A percentile compares a stretch with the other conserved stretches of the same genome.
Conservation (phyloP, 2,113 vertebrate genomes). For the Calyptommatus sinebrachiatus region DNA sequence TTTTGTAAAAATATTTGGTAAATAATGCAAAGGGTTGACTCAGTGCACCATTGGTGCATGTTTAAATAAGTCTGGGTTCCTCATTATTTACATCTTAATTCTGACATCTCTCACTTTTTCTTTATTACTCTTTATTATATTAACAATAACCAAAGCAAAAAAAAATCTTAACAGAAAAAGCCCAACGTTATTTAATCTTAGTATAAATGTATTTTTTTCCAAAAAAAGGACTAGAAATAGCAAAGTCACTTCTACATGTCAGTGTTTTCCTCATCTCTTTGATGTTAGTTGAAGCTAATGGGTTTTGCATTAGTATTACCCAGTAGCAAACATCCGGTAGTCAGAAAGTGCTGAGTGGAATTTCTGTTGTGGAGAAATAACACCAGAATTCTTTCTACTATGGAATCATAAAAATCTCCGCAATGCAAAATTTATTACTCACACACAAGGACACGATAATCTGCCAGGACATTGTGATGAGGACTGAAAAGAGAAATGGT, state of each 20-base stretch:
- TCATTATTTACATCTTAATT: background rate
- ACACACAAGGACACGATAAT: too few relatives aligned
- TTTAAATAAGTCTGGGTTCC: background rate
- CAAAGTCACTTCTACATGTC: background rate
- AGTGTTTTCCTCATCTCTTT: constrained; percentile 19
- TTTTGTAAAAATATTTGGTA: background rate
- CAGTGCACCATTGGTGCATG: background rate
- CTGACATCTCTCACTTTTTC: background rate
- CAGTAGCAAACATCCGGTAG: too few relatives aligned
- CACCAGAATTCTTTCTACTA: too few relatives aligned
- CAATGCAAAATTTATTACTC: too few relatives aligned
- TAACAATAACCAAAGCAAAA: background rate
- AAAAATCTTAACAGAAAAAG: background rate
- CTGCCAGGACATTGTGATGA: too few relatives aligned
- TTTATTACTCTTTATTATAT: constrained; percentile 6
- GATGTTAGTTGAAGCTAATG: constrained; percentile 9
- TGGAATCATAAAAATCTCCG: too few relatives aligned
- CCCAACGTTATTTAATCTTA: background rate
- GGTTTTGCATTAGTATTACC: background rate
- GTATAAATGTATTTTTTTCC: background rate
- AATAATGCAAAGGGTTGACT: background rate
- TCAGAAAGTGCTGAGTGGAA: constrained; percentile 13
- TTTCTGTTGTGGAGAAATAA: background rate
- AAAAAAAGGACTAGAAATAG: constrained; percentile 1
- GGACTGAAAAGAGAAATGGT: too few relatives aligned